Percentiles rank a stretch among this genome's conserved stretches.
Conservation (phyloP, 2,888 invertebrate genomes). For the Tholera decimalis region DNA sequence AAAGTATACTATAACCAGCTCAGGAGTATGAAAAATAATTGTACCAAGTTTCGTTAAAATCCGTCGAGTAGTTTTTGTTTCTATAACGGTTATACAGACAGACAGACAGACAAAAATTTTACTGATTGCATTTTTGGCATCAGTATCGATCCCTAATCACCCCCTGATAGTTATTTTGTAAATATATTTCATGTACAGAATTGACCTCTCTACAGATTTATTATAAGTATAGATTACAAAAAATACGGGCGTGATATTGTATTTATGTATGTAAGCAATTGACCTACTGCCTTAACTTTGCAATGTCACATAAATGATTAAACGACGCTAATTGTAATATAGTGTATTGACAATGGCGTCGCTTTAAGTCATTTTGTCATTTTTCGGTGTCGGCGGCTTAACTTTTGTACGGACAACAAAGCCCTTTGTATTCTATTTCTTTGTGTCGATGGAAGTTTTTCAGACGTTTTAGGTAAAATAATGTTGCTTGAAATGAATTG, state of each 20-base stretch:
- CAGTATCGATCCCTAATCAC: no score
- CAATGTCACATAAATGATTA: conserved; percentile 10
- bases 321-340: conserved; percentile 32
- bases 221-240: no score
- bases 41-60: no score
- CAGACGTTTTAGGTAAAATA: neutral
- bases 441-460: conserved; percentile 19
- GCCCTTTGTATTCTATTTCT: conserved; percentile 15
- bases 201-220: no score
- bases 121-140: no score
- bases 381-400: conserved; percentile 19
- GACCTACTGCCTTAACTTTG: conserved; percentile 8
- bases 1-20: no score
- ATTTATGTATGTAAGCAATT: neutral
- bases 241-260: neutral
- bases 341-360: conserved; percentile 31
- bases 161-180: no score
- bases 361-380: conserved; percentile 23
- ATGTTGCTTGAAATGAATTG: conserved; percentile 16
- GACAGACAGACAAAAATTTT: no score
- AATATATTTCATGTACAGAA: no score
- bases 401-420: conserved; percentile 32
- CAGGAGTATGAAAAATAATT: no score
- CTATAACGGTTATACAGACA: no score
- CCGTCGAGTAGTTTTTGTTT: no score